Base-by-base conservation (phyloP, 2,888 invertebrate genomes). In the Thera obeliscata region DNA sequence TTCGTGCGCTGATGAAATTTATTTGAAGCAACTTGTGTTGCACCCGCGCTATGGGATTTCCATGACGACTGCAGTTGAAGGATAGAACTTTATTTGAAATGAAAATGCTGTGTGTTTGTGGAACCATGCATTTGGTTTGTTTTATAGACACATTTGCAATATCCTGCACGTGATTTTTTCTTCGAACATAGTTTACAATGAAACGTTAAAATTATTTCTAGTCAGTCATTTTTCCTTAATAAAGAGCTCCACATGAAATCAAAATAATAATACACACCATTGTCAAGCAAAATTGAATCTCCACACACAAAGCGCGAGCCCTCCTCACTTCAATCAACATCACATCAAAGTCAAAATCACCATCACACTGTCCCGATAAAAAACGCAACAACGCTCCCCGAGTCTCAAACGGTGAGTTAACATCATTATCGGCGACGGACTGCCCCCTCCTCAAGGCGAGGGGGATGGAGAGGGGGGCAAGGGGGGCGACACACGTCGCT, bases 401-500 rank as follows among this genome's bases (percentile, higher is more conserved):
- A 82, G 84, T 86, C 87, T 87, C 89, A 88, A 87, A 88, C 89
- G 87, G 87, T 86, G 89, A 91, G 91, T 91, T 91, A 91, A 92
- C 91, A 92, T 91, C 91, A 92, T 92, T 92, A 92, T 91, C 90
- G 89, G 88, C 81, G 84, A 81, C 79, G 86, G 85, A 84, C 84
- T 73, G 71, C 66, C 74, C 73, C 73, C 72, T 55, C 67, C 67
- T 57, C 73, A 73, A 79, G 76, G 75, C 77, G 67, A 70, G 64
- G 71, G 74, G 66, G 43, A 33, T 67, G 75, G 72, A 72, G 69
- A 56, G 67, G 72, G 75, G 64, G 72, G 76, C 76, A 73, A 71
- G 72, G 81, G 83, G 85, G 87, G 88, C 86, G 91, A 90, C 92
- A 90, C 89, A 89, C 90, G 91, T 91, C 92, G 90, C 92, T 92